Base-by-base conservation (phyloP, 2,888 invertebrate species). In the Tipula helvola region DNA sequence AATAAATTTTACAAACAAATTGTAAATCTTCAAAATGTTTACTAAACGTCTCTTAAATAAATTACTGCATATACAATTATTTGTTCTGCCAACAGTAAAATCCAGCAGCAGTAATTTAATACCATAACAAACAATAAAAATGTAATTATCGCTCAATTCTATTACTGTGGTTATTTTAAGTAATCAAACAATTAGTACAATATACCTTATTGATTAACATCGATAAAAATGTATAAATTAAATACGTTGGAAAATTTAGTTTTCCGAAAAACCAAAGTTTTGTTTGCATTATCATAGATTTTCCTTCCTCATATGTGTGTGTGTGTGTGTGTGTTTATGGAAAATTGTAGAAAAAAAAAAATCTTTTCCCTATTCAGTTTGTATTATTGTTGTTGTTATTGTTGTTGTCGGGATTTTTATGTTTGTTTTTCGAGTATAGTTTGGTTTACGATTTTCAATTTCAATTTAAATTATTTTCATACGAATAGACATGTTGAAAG, bases 401-500 rank as follows among this genome's bases (percentile, higher is more conserved):
- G n/a, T 71, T 18, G 18, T 71, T 71, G 71, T 84, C 39, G 36
- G 39, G 84, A 84, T 84, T 84, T 84, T 84, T 84, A 41, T 84
- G 41, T 39, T 84, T 84, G 36, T 84, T 84, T 84, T 84, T 84
- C 71, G 71, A 71, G 71, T 84, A 36, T 84, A 41, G 84, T 84
- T 84, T 84, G 84, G 84, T 84, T 84, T 84, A 84, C 84, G 84
- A 84, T 84, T 84, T 84, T 84, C 84, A 84, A 84, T 86, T 86
- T 86, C 86, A 86, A 86, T 86, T 86, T 86, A 86, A 86, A 86
- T 86, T 86, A 86, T 86, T 86, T 86, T 86, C 86, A 47, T 86
- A 86, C 86, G 86, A 86, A 86, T 86, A 86, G 44, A 86, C 86
- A 86, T 86, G 86, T 86, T 44, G 86, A 28, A 44, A 44, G 44